A percentile compares a stretch with the other conserved stretches of the same genome.
Conservation (phyloP, 2,797 vertebrate genomes). For the Thalassophryne amazonica region DNA sequence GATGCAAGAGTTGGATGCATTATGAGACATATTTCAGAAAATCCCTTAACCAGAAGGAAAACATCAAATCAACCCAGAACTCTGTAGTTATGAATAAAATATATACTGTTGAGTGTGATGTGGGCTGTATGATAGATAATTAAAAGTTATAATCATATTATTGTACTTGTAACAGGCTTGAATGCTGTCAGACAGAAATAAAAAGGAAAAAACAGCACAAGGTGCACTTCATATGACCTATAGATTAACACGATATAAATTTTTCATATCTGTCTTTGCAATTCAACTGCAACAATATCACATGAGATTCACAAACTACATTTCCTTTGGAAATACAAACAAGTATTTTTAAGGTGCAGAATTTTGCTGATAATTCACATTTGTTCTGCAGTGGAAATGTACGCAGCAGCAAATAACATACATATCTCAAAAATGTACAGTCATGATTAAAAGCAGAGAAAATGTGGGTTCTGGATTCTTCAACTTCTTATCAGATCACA, state of each 20-base stretch:
- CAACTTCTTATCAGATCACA: constrained; percentile 34
- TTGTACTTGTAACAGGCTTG: constrained; percentile 30
- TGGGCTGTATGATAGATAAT: constrained; percentile 47
- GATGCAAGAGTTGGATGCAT: constrained; percentile 43
- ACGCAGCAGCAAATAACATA: constrained; percentile 61
- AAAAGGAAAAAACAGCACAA: constrained; percentile 42
- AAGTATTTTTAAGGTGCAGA: constrained; percentile 82
- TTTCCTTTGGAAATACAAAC: constrained; percentile 87
- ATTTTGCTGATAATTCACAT: constrained; percentile 70
- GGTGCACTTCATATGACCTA: constrained; percentile 52
- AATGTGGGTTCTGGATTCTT: constrained; percentile 8
- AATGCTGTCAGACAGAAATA: constrained; percentile 32
- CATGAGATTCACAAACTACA: constrained; percentile 83
- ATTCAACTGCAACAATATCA: constrained; percentile 87
- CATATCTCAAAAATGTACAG: constrained; percentile 24
- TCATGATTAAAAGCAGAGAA: constrained; percentile 19
- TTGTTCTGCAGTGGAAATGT: constrained; percentile 72
- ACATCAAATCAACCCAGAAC: constrained; percentile 50
- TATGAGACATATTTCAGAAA: constrained; percentile 38
- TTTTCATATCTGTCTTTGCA: constrained; percentile 82
- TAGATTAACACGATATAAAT: constrained; percentile 70
- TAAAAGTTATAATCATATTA: constrained; percentile 55
- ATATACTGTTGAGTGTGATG: constrained; percentile 50
- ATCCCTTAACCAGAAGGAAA: constrained; percentile 37
- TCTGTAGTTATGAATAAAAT: constrained; percentile 51